Evolutionary conservation across 2,113 vertebrate species (phyloP).

Genomic region (Lanius collurio): DNA sequence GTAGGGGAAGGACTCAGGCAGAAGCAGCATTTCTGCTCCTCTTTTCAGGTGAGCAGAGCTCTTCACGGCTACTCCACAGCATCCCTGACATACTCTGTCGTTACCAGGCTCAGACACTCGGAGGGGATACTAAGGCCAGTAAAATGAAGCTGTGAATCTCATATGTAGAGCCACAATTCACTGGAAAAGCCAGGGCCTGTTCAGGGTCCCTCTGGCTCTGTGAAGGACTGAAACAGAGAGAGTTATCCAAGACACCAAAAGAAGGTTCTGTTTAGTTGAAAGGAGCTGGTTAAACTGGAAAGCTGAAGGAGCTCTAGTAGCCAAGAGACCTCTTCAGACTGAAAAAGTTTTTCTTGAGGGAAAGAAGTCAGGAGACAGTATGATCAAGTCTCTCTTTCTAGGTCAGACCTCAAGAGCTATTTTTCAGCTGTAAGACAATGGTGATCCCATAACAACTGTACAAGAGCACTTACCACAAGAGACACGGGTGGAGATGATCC

Average conservation of each 20-base stretch:
- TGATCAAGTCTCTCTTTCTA: neutral
- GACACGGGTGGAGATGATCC: neutral
- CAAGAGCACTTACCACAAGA: neutral
- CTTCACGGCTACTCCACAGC: accelerated
- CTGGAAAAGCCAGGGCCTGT: neutral
- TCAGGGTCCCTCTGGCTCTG: neutral
- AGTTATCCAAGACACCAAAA: neutral
- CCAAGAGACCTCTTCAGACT: neutral
- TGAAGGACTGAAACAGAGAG: neutral
- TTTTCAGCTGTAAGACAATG: neutral
- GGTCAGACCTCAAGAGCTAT: neutral
- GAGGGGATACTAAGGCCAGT: neutral
- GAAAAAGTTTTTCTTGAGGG: neutral
- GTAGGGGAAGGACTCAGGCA: neutral
- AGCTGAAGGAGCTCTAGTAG: neutral
- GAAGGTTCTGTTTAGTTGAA: neutral
- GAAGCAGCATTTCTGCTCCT: neutral
- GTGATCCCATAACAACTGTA: neutral
- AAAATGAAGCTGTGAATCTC: neutral
- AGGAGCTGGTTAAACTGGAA: neutral
- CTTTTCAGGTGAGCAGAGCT: neutral
- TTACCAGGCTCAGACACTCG: neutral
- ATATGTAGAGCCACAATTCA: accelerated
- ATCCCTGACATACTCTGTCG: neutral
- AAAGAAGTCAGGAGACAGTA: neutral